A percentile compares a stretch with the other conserved stretches of the same genome.
phyloP scores from a whole-genome alignment of 2,113 vertebrate species.

The Panthera uncia region DNA sequence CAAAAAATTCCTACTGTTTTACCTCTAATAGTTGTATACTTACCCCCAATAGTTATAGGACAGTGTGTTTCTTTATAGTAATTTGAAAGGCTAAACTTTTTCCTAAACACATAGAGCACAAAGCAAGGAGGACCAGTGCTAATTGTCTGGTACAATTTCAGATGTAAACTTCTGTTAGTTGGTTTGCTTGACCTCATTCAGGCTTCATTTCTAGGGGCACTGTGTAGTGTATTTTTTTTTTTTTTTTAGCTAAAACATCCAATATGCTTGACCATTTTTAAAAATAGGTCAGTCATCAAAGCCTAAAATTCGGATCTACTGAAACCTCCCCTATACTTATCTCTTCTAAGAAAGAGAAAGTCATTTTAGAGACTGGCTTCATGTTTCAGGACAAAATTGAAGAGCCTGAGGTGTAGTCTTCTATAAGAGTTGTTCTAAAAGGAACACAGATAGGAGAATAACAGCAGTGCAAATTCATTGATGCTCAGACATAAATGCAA shows the following conservation, averaged over 20 bases:
- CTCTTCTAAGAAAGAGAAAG: slow-evolving; percentile 49
- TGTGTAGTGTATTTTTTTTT: neutral
- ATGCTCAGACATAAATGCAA: slow-evolving; percentile 52
- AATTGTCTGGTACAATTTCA: neutral
- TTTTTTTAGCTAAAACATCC: neutral
- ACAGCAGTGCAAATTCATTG: slow-evolving; percentile 14
- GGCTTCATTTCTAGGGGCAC: neutral
- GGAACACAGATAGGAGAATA: slow-evolving; percentile 55
- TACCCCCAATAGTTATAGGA: neutral
- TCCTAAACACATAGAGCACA: neutral
- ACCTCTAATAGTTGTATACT: neutral
- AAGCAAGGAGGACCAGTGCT: neutral
- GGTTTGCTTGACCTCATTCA: neutral
- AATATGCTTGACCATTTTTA: neutral
- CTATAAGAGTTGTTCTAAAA: slow-evolving; percentile 45
- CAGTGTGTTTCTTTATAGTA: neutral
- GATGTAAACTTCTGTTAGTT: neutral
- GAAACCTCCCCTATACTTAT: neutral
- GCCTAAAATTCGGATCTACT: slow-evolving; percentile 29
- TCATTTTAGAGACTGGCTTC: slow-evolving; percentile 53
- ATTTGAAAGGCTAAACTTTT: neutral
- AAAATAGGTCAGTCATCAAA: slow-evolving; percentile 32
- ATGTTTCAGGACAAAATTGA: slow-evolving; percentile 50
- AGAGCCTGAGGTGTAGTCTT: neutral
- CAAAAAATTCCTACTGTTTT: slow-evolving; percentile 35